Evolutionary conservation across 2,113 vertebrate species (phyloP), one percentile per base, ranked within the genome.

Genomic region (Cyanoderma ruficeps): DNA sequence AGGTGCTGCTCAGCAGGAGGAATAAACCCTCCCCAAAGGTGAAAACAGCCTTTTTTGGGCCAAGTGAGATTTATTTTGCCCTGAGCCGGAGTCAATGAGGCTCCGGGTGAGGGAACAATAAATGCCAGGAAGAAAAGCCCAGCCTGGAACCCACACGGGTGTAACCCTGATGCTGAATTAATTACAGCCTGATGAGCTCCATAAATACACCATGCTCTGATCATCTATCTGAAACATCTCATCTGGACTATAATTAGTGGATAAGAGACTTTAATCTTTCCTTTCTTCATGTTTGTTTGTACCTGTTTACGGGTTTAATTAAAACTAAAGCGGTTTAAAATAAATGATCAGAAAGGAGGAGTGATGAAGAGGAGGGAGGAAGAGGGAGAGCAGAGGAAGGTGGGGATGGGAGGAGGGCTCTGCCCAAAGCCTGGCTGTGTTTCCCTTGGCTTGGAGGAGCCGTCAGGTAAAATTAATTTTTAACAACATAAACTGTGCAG

Each of bases 381-480:
- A 33, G 19, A 0, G 22, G 17, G 56, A n/a, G 39, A 15, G 64
- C 20, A 20, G 83, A 55, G 50, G 91, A 56, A 68, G 60, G 67
- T 11, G 55, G 56, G 4, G 57, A 11, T 1, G 9, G 57, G 49
- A 39, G 49, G 33, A 71, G 3, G 37, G 47, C 50, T 47, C 53
- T 49, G 57, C 47, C 19, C 47, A 39, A 4, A 55, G 17, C 44
- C 78, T 60, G 74, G 2, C 35, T 78, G 28, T 13, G 13, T 39
- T 55, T 63, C 7, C 0, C 49, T 76, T 37, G 7, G 46, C 75
- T 63, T 71, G 50, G 72, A 85, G 69, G 46, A 94, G 39, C 72
- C 75, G 74, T 56, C 59, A 71, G 74, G 49, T 70, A 5, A 27
- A 88, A 85, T 93, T 9, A 90, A 94, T 93, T 82, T 89, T 60